Evolutionary conservation across 2,113 vertebrate genomes (phyloP), one percentile per base, ranked within the genome.

Genomic region (Coryphaenoides rupestris): DNA sequence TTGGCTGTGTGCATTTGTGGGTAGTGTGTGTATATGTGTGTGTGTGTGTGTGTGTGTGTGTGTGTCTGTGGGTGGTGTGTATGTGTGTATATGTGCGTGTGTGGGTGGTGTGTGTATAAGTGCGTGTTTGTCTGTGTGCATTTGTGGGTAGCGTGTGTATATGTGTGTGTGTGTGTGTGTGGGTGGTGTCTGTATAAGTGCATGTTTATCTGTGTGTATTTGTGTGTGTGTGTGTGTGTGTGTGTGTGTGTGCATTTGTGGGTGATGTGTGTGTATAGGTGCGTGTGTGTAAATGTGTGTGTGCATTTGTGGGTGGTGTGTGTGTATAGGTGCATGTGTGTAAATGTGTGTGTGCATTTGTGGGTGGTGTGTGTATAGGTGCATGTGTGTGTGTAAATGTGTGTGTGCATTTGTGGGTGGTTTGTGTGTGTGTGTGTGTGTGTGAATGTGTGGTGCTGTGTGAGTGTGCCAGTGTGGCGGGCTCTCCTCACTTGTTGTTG

Each of bases 301-400:
- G n/a, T n/a, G n/a, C n/a, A n/a, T n/a, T n/a, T 63, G 46, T 60
- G 58, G 56, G 61, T 16, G 47, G 55, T 65, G 21, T 76, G 52
- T 15, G 14, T 33, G 28, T 59, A 21, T 12, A n/a, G n/a, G 4
- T 58, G 49, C 45, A 10, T 23, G 58, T 47, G 61, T n/a, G 56
- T n/a, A n/a, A n/a, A n/a, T n/a, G n/a, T n/a, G n/a, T n/a, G 40
- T n/a, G 16, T 16, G 58, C 12, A n/a, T 23, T 10, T 28, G 56
- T 58, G 21, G 6, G n/a, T 15, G 15, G 46, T 60, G 58, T 56
- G 61, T 16, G 47, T 76, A 47, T 15, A 10, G 19, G 28, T 59
- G 21, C 7, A 3, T 58, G 49, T 60, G 17, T 23, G 58, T 47
- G 61, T n/a, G 56, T n/a, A n/a, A n/a, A n/a, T n/a, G n/a, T n/a